These are phyloP conservation scores for Ceratoteleas bidentatus DNA, from an alignment of 1,140 invertebrate species.

Conservation along the genomic window DNA sequence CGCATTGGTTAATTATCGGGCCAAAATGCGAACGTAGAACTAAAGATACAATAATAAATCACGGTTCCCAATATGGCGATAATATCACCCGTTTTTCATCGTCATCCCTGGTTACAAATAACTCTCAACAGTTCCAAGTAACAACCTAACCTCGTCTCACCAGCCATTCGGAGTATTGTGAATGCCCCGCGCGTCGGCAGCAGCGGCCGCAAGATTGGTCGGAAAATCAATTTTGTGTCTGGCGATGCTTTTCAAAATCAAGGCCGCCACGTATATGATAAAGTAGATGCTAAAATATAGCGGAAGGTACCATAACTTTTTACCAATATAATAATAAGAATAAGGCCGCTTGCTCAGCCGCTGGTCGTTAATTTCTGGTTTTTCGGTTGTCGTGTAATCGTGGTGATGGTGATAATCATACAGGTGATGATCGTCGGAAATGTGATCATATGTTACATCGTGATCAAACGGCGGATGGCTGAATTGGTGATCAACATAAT, in stretches of 20 bases:
- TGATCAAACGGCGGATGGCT: constrained; percentile 69
- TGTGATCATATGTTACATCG: constrained; percentile 76
- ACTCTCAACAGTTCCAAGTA: too few species aligned
- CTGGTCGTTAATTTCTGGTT: constrained; percentile 83
- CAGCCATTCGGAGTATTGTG: too few species aligned
- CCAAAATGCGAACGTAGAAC: too few species aligned
- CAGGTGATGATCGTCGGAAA: constrained; percentile 74
- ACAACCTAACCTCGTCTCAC: too few species aligned
- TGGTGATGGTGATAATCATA: constrained; percentile 79
- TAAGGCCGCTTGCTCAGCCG: constrained; percentile 87
- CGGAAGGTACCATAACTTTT: constrained; percentile 91
- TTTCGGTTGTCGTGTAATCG: constrained; percentile 77
- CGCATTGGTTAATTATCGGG: too few species aligned
- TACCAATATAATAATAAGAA: constrained; percentile 90
- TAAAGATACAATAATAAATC: too few species aligned
- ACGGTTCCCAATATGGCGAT: too few species aligned
- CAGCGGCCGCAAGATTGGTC: constrained; percentile 66
- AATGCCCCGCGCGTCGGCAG: too few species aligned
- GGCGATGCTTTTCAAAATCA: constrained; percentile 89
- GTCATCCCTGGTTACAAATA: too few species aligned
- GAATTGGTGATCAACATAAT: constrained; percentile 60
- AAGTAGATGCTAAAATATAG: constrained; percentile 93
- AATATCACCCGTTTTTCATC: too few species aligned
- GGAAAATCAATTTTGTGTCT: constrained; percentile 86
- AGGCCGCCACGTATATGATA: constrained; percentile 88